A percentile compares a stretch with the other conserved stretches of the same genome.
Conservation (phyloP, 2,797 vertebrate genomes). For the Galagoides demidoff region DNA sequence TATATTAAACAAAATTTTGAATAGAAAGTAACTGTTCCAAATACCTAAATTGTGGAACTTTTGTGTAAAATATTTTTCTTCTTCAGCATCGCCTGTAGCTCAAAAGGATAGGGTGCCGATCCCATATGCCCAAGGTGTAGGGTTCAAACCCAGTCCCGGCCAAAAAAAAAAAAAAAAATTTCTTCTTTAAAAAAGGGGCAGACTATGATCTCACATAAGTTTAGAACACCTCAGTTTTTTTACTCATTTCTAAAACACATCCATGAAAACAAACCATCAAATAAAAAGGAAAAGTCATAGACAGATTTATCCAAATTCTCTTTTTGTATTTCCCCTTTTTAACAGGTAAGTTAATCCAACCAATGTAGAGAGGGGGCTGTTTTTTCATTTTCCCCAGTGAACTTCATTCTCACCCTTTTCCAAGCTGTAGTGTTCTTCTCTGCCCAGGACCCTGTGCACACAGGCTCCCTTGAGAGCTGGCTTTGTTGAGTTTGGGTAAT, state of each 20-base stretch:
- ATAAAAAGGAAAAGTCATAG: not conserved
- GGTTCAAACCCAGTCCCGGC: too few relatives aligned
- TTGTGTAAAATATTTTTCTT: constrained; percentile 36
- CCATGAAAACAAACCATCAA: not conserved
- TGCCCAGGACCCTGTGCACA: rapidly evolving
- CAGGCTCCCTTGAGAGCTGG: not conserved
- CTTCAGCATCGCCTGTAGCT: not conserved
- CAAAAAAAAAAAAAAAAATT: not conserved
- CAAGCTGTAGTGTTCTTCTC: not conserved
- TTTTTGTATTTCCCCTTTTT: not conserved
- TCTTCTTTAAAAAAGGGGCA: constrained; percentile 16
- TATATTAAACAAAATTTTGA: constrained; percentile 37
- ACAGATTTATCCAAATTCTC: not conserved
- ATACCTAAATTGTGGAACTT: not conserved
- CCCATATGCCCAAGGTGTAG: too few relatives aligned
- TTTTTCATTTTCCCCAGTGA: not conserved
- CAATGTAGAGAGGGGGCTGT: rapidly evolving
- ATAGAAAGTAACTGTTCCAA: constrained; percentile 49
- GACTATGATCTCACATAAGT: not conserved
- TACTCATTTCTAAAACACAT: not conserved
- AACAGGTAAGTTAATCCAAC: not conserved
- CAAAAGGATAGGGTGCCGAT: too few relatives aligned
- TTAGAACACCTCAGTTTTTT: constrained; percentile 41
- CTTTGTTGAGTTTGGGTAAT: not conserved
- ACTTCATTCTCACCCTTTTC: not conserved